Percentiles rank a stretch among this genome's conserved stretches.
These are phyloP conservation scores for Epiblema foenella DNA, from an alignment of 2,888 invertebrate species.

Conservation along the genomic window DNA sequence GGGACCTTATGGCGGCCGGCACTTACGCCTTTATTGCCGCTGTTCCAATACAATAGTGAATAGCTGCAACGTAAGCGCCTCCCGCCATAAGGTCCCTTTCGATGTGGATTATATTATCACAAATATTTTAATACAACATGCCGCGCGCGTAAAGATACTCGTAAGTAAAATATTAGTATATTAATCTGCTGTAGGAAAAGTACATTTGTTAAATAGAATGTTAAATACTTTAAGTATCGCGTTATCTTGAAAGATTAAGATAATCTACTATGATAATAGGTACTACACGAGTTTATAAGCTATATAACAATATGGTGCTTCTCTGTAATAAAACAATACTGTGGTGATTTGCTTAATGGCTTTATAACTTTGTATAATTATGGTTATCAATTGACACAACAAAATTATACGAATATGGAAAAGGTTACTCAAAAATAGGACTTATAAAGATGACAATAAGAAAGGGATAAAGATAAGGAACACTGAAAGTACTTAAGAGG, in stretches of 20 bases:
- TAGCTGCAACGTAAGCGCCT: too few relatives aligned
- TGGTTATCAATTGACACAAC: neutral
- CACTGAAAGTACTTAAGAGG: too few relatives aligned
- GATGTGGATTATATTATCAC: too few relatives aligned
- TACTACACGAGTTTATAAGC: neutral
- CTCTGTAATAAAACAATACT: conserved; percentile 7
- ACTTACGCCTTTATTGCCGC: too few relatives aligned
- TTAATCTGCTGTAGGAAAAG: conserved; percentile 21
- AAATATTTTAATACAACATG: too few relatives aligned
- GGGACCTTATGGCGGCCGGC: too few relatives aligned
- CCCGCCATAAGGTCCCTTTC: too few relatives aligned
- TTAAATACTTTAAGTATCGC: conserved; percentile 17
- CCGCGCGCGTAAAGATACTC: neutral
- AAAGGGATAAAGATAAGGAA: too few relatives aligned
- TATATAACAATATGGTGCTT: conserved; percentile 9
- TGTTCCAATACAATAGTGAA: too few relatives aligned
- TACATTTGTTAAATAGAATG: conserved; percentile 1
- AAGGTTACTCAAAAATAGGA: neutral
- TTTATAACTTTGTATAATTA: neutral
- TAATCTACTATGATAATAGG: conserved; percentile 31
- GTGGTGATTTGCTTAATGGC: neutral
- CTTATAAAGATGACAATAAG: too few relatives aligned
- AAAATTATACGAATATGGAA: neutral
- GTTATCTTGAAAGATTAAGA: conserved; percentile 38
- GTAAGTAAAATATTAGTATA: conserved; percentile 1